A percentile compares a stretch with the other conserved stretches of the same genome.
phyloP scores from a whole-genome alignment of 92 coral and sea anemone genomes.

The Metridium senile region DNA sequence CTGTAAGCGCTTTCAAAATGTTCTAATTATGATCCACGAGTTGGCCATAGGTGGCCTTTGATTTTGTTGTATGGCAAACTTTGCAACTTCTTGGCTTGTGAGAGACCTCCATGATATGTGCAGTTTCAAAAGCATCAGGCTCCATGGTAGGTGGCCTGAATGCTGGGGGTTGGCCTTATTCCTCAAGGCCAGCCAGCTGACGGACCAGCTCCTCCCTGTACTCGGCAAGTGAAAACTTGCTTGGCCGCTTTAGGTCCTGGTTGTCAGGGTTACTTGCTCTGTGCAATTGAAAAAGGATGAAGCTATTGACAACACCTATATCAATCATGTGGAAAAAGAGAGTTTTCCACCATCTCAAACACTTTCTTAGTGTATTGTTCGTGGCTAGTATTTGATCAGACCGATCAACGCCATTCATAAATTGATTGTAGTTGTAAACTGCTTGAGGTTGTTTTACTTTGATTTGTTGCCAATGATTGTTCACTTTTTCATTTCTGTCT shows the following conservation, averaged over 20 bases:
- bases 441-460: slow-evolving; percentile 42
- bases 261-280: slow-evolving; percentile 40
- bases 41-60: too few relatives aligned
- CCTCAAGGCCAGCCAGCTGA: neutral
- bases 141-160: too few relatives aligned
- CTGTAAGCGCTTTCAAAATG: too few relatives aligned
- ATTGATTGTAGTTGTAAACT: slow-evolving; percentile 47
- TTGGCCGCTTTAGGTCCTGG: neutral
- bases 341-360: slow-evolving; percentile 63
- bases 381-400: slow-evolving; percentile 60
- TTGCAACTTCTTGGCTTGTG: too few relatives aligned
- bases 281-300: slow-evolving; percentile 51
- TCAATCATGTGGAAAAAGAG: slow-evolving; percentile 62
- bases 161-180: too few relatives aligned
- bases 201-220: neutral
- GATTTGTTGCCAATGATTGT: slow-evolving; percentile 19
- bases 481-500: slow-evolving; percentile 39
- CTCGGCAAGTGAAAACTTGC: neutral
- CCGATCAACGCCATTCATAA: slow-evolving; percentile 60
- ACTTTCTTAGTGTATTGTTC: slow-evolving; percentile 43
- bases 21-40: too few relatives aligned
- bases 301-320: slow-evolving; percentile 53
- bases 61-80: too few relatives aligned
- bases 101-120: too few relatives aligned
- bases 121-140: too few relatives aligned